Percentiles rank a stretch among this genome's conserved stretches.
These are phyloP conservation scores for Lycaon pictus DNA, from an alignment of 2,113 vertebrate species.

Conservation along the genomic window DNA sequence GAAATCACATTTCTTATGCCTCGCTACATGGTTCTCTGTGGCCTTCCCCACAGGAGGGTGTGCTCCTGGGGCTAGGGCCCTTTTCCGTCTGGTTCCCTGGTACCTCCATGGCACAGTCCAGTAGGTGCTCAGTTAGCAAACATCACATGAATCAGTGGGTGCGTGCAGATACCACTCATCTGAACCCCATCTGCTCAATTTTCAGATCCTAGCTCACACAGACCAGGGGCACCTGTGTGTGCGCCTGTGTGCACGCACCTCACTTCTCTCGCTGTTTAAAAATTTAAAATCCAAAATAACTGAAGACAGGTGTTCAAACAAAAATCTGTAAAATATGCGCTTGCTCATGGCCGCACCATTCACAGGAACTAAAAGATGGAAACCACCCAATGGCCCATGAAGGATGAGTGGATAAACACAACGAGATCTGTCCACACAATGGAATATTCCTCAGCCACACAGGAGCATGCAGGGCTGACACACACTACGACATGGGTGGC, in stretches of 20 bases:
- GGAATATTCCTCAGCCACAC: too few species aligned
- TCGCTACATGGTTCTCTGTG: fast-evolving
- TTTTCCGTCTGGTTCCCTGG: not conserved
- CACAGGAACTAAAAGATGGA: not conserved
- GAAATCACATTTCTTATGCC: too few species aligned
- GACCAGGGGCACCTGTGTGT: not conserved
- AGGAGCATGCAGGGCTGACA: too few species aligned
- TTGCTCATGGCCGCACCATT: not conserved
- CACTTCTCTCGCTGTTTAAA: not conserved
- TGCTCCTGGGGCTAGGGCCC: not conserved
- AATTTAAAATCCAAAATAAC: too few species aligned
- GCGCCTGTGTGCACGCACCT: not conserved
- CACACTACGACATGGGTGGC: fast-evolving
- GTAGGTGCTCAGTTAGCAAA: not conserved
- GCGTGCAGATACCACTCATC: too few species aligned
- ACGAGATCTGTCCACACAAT: not conserved
- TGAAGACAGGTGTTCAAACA: too few species aligned
- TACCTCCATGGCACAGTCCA: not conserved
- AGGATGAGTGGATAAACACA: not conserved
- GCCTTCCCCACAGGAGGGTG: too few species aligned
- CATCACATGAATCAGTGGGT: not conserved
- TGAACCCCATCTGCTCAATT: too few species aligned
- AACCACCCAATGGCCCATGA: not conserved
- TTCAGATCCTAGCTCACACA: too few species aligned
- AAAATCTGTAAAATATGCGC: too few species aligned